Conservation (phyloP, 2,888 invertebrate genomes). For the Archips xylosteana region DNA sequence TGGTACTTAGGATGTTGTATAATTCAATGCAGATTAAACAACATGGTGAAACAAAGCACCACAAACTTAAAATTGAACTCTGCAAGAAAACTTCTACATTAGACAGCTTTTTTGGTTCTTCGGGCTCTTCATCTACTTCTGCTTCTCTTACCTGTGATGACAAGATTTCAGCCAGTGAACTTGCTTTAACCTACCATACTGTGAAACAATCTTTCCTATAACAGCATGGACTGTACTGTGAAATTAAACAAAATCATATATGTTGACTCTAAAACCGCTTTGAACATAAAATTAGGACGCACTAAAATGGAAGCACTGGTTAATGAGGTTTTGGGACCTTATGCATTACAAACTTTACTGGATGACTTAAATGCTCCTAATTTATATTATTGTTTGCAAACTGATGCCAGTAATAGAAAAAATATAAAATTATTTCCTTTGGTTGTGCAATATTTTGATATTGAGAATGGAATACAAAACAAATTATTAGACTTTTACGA, state of each 20-base stretch:
- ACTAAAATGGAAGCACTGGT: not conserved
- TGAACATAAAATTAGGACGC: not conserved
- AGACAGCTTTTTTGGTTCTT: too few relatives aligned
- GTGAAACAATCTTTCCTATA: slow-evolving; percentile 10
- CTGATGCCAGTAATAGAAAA: not conserved
- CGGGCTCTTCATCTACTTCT: too few relatives aligned
- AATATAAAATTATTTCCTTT: slow-evolving; percentile 16
- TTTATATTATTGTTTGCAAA: not conserved
- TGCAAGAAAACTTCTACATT: too few relatives aligned
- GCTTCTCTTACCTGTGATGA: not conserved
- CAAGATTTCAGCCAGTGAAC: not conserved
- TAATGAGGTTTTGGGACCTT: too few relatives aligned
- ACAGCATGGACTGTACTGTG: slow-evolving; percentile 1
- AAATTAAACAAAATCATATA: slow-evolving; percentile 13
- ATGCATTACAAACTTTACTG: too few relatives aligned
- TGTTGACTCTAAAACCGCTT: slow-evolving; percentile 16
- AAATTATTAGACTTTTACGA: slow-evolving; percentile 52
- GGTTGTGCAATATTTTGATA: slow-evolving; percentile 41
- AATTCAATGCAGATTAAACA: too few relatives aligned
- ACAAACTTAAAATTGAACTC: too few relatives aligned
- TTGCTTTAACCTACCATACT: not conserved
- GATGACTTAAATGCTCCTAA: too few relatives aligned
- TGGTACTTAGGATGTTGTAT: too few relatives aligned
- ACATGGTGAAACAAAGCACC: too few relatives aligned
- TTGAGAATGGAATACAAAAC: slow-evolving; percentile 46